These are phyloP conservation scores for Cotesia typhae DNA, from an alignment of 1,140 invertebrate genomes.

Conservation along the genomic window DNA sequence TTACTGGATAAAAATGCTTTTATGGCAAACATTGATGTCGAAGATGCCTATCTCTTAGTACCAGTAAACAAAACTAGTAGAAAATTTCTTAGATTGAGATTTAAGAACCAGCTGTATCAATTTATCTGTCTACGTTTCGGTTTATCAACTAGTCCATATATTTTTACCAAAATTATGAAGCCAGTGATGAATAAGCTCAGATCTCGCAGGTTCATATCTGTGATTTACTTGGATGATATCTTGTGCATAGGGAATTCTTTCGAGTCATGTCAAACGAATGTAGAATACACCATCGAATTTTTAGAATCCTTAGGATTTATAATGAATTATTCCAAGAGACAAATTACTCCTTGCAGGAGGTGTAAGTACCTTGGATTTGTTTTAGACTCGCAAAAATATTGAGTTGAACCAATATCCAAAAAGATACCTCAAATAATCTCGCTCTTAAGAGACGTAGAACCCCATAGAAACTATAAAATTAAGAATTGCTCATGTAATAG, in stretches of 20 bases:
- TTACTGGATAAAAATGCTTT: not conserved
- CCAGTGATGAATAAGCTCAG: too few relatives aligned
- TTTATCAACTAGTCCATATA: too few relatives aligned
- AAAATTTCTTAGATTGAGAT: too few relatives aligned
- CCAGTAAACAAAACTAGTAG: too few relatives aligned
- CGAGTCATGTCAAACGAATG: conserved; percentile 1
- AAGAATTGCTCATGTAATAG: conserved; percentile 28
- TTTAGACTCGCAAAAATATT: not conserved
- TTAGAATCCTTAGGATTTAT: conserved; percentile 21
- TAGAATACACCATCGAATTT: conserved; percentile 4
- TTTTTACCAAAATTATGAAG: too few relatives aligned
- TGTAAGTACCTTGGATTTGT: conserved; percentile 23
- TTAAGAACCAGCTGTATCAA: too few relatives aligned
- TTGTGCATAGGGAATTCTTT: not conserved
- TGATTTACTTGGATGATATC: conserved; percentile 14
- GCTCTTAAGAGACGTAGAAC: not conserved
- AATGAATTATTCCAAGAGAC: conserved; percentile 17
- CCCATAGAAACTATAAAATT: conserved; percentile 4
- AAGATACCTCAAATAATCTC: not conserved
- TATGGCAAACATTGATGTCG: too few relatives aligned
- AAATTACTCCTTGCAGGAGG: not conserved
- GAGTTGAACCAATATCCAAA: conserved; percentile 3
- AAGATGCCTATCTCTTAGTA: too few relatives aligned
- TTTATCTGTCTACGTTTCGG: too few relatives aligned
- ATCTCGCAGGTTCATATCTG: not conserved